These are phyloP conservation scores for Probosciger aterrimus DNA, from an alignment of 2,113 vertebrate genomes.

Conservation along the genomic window DNA sequence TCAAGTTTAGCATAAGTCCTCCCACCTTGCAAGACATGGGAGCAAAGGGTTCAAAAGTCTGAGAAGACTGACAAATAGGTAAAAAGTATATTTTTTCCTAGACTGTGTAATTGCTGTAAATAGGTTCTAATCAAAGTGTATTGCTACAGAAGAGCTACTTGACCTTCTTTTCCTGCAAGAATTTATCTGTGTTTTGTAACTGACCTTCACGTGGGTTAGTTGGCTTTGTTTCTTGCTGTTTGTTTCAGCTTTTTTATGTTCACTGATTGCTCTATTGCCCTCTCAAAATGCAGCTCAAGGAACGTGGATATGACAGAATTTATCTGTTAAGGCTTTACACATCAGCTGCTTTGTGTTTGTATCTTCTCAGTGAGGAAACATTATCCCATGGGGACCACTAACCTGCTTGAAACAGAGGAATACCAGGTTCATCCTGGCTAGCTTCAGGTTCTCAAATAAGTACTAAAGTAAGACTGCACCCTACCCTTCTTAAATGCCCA, in stretches of 20 bases:
- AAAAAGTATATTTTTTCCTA: background rate
- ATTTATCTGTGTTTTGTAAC: background rate
- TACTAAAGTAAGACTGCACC: background rate
- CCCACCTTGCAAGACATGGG: background rate
- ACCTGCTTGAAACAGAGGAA: background rate
- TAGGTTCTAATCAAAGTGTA: background rate
- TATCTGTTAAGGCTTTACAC: background rate
- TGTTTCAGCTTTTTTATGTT: background rate
- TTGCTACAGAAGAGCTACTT: background rate
- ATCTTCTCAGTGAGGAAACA: background rate
- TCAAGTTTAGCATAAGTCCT: background rate
- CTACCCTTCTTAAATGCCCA: background rate
- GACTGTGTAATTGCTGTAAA: background rate
- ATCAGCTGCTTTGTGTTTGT: background rate
- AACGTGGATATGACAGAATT: background rate
- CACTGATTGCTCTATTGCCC: background rate
- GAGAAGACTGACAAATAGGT: background rate
- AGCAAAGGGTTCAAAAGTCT: background rate
- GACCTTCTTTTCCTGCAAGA: background rate
- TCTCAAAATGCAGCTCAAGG: background rate
- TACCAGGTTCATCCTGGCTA: background rate
- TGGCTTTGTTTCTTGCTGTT: background rate
- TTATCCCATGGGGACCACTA: background rate
- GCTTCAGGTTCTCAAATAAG: background rate
- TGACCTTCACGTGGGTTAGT: background rate